Percentiles rank a stretch among this genome's conserved stretches.
Conservation (phyloP, 2,113 vertebrate species). For the Eonycteris spelaea region DNA sequence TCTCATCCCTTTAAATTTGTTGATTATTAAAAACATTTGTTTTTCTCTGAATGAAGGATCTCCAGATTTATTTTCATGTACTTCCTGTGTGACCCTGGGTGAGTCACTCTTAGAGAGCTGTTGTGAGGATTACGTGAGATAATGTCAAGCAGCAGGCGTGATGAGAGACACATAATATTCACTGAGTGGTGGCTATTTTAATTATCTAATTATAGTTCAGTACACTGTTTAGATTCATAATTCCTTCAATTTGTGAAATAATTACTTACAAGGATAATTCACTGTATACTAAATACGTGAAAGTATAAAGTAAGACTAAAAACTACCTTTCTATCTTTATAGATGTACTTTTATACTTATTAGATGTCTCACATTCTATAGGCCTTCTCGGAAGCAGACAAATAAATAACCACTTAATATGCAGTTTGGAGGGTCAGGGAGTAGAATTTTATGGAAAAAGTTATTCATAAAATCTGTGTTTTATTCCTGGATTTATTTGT, state of each 20-base stretch:
- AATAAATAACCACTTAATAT: conserved; percentile 67
- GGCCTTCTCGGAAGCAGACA: not conserved
- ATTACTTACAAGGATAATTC: conserved; percentile 58
- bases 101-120: conserved; percentile 42
- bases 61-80: not conserved
- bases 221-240: conserved; percentile 48
- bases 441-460: conserved; percentile 55
- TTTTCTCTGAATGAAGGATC: not conserved
- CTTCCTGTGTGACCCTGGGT: conserved; percentile 43
- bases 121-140: conserved; percentile 30
- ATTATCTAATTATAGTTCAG: conserved; percentile 55
- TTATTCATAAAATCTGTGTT: conserved; percentile 72
- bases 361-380: conserved; percentile 60
- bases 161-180: not conserved
- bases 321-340: conserved; percentile 52
- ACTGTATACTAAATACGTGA: conserved; percentile 42
- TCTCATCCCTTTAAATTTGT: not conserved
- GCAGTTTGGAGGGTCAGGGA: conserved; percentile 56
- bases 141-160: not conserved
- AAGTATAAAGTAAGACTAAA: conserved; percentile 46
- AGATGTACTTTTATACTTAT: conserved; percentile 63
- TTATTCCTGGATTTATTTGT: conserved; percentile 72
- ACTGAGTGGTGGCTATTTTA: conserved; percentile 32
- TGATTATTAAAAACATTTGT: not conserved
- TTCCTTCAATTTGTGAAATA: conserved; percentile 61